A percentile compares a stretch with the other conserved stretches of the same genome.
Conservation (phyloP, 2,113 vertebrate species). For the Brachypteracias leptosomus region DNA sequence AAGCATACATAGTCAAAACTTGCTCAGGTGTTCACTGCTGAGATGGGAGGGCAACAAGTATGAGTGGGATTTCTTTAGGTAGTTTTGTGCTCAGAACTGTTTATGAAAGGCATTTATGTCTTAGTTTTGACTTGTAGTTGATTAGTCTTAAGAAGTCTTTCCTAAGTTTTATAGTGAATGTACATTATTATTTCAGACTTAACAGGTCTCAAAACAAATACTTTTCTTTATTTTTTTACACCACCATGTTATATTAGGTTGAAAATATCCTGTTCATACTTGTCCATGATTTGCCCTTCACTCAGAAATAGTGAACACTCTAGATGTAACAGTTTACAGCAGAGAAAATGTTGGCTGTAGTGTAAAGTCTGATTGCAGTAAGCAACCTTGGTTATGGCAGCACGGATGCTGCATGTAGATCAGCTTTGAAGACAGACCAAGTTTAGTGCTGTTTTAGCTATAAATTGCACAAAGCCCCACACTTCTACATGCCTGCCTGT, state of each 20-base stretch:
- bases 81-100: background rate
- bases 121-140: background rate
- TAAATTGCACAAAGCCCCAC: rapidly evolving
- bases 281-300: rapidly evolving
- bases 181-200: background rate
- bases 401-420: background rate
- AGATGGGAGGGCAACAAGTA: background rate
- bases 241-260: background rate
- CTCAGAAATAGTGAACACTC: background rate
- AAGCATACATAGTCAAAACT: background rate
- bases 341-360: background rate
- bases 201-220: background rate
- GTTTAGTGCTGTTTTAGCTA: background rate
- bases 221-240: background rate
- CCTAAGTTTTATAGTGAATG: background rate
- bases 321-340: background rate
- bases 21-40: background rate
- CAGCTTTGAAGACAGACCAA: background rate
- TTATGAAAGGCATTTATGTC: background rate
- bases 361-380: background rate
- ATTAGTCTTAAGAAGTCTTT: background rate
- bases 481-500: rapidly evolving
- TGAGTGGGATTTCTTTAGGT: background rate
- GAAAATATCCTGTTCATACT: background rate
- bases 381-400: background rate